Percentiles rank a stretch among this genome's conserved stretches.
phyloP scores from a whole-genome alignment of 2,113 vertebrate species.

The Lampris incognitus region DNA sequence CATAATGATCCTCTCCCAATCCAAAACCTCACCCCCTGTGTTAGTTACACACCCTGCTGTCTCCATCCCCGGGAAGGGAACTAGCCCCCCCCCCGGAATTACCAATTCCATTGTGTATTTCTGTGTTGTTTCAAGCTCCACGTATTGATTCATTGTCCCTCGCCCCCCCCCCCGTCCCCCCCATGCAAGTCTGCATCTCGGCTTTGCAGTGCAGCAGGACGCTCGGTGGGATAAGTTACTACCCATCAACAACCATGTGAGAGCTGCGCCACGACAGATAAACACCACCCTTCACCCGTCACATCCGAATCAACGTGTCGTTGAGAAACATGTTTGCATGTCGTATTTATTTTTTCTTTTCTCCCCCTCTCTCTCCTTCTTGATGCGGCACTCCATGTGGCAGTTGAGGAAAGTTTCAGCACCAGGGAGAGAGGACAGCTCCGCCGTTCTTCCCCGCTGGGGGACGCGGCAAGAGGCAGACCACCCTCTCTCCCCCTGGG shows the following conservation, averaged over 20 bases:
- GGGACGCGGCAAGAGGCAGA: too few species aligned
- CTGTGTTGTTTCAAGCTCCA: slow-evolving; percentile 11
- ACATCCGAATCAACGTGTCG: background rate
- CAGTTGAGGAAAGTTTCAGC: slow-evolving; percentile 79
- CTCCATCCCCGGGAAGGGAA: background rate
- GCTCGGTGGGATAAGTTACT: slow-evolving; percentile 9
- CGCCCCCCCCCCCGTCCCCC: slow-evolving; percentile 21
- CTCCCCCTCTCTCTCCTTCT: background rate
- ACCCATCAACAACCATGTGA: background rate
- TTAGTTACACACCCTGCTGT: background rate
- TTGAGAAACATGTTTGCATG: background rate
- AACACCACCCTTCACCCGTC: background rate
- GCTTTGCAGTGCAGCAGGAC: slow-evolving; percentile 11
- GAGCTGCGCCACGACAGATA: background rate
- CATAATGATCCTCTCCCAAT: too few species aligned
- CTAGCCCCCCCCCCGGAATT: background rate
- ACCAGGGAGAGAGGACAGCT: slow-evolving; percentile 74
- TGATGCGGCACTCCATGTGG: slow-evolving; percentile 28
- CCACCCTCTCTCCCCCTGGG: too few species aligned
- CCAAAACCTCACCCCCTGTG: too few species aligned
- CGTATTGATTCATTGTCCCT: slow-evolving; percentile 35
- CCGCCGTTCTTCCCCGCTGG: slow-evolving; percentile 7
- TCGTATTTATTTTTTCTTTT: background rate
- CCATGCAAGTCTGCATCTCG: slow-evolving; percentile 22
- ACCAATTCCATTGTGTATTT: background rate